Conservation (phyloP, 2,113 vertebrate genomes). For the Cynocephalus volans region DNA sequence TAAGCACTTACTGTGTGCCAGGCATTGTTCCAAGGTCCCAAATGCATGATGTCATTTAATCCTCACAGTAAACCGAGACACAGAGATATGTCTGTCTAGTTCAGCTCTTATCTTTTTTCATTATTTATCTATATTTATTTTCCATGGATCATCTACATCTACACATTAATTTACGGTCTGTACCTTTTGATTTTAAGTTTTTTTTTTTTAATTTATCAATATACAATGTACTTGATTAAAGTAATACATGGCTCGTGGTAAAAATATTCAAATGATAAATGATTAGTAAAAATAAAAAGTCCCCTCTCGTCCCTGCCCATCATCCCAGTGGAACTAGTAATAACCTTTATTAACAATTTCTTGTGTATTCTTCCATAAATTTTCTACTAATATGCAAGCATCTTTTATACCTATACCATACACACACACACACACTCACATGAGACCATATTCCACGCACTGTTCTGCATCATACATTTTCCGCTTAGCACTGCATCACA, state of each 20-base stretch:
- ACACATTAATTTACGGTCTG: background rate
- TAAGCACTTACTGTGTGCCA: slow-evolving; percentile 51
- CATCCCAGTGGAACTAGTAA: background rate
- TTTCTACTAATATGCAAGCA: slow-evolving; percentile 6
- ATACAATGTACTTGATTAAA: background rate
- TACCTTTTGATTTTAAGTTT: slow-evolving; percentile 15
- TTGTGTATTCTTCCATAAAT: background rate
- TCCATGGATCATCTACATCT: background rate
- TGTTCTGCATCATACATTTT: background rate
- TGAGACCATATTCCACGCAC: background rate
- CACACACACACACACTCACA: background rate
- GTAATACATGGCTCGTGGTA: background rate
- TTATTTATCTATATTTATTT: slow-evolving; percentile 11
- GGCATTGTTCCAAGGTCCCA: background rate
- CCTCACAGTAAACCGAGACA: slow-evolving; percentile 1
- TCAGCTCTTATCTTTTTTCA: slow-evolving; percentile 1
- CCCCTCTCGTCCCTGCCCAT: background rate
- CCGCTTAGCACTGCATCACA: background rate
- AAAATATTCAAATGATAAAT: slow-evolving; percentile 59
- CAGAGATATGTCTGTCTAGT: background rate
- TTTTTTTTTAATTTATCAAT: background rate
- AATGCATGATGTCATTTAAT: slow-evolving; percentile 16
- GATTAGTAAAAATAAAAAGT: slow-evolving; percentile 14
- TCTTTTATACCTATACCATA: slow-evolving; percentile 19
- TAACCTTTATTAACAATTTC: slow-evolving; percentile 11